Conservation (phyloP, 2,113 vertebrate species). For the Grallaria varia region DNA sequence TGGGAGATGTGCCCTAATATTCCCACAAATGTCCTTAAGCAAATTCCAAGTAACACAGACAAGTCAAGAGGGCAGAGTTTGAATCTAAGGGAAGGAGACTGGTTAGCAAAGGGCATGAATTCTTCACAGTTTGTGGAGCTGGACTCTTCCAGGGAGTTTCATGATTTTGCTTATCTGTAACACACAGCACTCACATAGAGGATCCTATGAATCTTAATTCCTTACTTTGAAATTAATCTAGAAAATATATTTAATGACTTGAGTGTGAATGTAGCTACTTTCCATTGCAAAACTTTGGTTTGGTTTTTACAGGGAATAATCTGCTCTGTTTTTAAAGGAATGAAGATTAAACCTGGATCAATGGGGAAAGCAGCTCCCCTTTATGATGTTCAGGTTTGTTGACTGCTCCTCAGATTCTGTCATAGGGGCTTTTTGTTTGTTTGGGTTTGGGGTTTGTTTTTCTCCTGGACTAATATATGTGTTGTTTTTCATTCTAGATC, state of each 20-base stretch:
- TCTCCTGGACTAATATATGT: not conserved
- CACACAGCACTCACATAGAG: not conserved
- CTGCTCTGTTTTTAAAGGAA: constrained; percentile 70
- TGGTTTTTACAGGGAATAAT: constrained; percentile 70
- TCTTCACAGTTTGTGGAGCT: not conserved
- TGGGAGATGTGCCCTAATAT: not conserved
- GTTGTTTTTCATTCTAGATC: constrained; percentile 69
- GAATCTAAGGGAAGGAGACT: not conserved
- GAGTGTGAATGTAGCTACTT: not conserved
- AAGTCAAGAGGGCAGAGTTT: not conserved
- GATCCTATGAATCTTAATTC: not conserved
- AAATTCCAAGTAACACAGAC: not conserved
- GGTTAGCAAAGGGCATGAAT: not conserved
- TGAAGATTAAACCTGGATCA: constrained; percentile 79
- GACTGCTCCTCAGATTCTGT: not conserved
- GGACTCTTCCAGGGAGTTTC: not conserved
- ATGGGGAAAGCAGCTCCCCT: constrained; percentile 76
- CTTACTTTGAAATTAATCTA: not conserved
- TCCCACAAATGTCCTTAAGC: not conserved
- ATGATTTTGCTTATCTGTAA: not conserved
- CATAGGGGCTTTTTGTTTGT: not conserved
- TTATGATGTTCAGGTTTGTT: constrained; percentile 81
- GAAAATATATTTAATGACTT: not conserved
- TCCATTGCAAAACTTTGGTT: not conserved
- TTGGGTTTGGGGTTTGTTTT: not conserved